These are phyloP conservation scores for Zaprionus vittiger DNA, from an alignment of 1,140 invertebrate species.

Conservation along the genomic window DNA sequence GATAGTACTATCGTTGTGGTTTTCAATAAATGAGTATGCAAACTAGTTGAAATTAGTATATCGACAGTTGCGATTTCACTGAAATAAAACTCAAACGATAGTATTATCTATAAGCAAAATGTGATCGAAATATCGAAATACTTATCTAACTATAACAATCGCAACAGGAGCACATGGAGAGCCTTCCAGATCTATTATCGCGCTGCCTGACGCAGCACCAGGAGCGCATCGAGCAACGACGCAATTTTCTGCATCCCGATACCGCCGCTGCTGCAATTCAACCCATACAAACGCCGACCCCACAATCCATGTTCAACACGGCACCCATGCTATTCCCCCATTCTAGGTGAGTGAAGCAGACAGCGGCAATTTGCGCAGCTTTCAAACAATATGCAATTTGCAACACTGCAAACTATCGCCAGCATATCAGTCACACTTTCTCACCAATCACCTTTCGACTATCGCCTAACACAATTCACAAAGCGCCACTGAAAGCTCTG, in stretches of 20 bases:
- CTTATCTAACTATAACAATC: neutral
- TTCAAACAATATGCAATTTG: conserved; percentile 8
- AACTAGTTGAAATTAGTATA: neutral
- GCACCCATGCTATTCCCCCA: conserved; percentile 84
- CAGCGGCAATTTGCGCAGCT: conserved; percentile 4
- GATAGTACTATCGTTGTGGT: neutral
- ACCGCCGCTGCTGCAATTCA: conserved; percentile 87
- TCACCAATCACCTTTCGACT: neutral
- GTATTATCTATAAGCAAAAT: neutral
- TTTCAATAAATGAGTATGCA: neutral
- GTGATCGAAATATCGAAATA: neutral
- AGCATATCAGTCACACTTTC: conserved; percentile 18
- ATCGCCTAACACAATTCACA: conserved; percentile 5
- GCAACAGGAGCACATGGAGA: conserved; percentile 87
- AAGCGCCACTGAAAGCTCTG: neutral
- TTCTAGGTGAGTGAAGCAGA: conserved; percentile 78
- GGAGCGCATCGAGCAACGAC: conserved; percentile 89
- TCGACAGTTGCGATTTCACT: neutral
- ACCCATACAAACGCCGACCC: conserved; percentile 77
- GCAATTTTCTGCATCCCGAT: conserved; percentile 94
- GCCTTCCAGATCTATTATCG: conserved; percentile 92
- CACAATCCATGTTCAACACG: conserved; percentile 83
- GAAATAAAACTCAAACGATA: neutral
- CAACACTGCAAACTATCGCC: conserved; percentile 10
- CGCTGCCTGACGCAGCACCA: conserved; percentile 89